Evolutionary conservation across 2,113 vertebrate species (phyloP), one percentile per base, ranked within the genome.

Genomic region (Progne subis): DNA sequence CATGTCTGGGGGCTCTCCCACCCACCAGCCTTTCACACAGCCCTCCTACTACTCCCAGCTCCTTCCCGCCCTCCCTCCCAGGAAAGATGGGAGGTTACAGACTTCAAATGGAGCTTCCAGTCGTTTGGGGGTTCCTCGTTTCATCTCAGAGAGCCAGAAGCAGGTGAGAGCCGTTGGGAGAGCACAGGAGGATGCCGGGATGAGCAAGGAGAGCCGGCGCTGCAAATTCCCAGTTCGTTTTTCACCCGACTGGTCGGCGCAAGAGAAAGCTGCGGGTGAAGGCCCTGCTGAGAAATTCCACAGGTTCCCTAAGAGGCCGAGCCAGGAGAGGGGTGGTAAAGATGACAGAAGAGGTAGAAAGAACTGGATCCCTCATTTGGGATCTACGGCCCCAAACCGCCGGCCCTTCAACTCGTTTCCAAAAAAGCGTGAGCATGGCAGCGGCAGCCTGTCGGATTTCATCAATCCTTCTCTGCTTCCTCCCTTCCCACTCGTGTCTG

Each of bases 381-480:
- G 92, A 3, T 78, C 28, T 8, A 0, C 39, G 2, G 8, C 69
- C 32, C 88, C 68, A 9, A 92, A 65, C 39, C 70, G 1, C 31
- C 92, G 86, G 18, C 95, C 91, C 9, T 90, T 92, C 65, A 64
- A 3, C 8, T 3, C 24, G 7, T 88, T 95, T 50, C 80, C 2
- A 3, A 96, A 76, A 53, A 95, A 80, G 5, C 94, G 46, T 0
- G 86, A 97, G 7, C 95, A 90, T 19, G 93, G 32, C 0, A 13
- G 82, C 18, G 90, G 79, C 20, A 95, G 47, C 34, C 11, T 91
- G 95, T 86, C 95, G 46, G 96, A 97, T 24, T 96, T 97, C 75
- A 92, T 96, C 90, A 97, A 83, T 37, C 92, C 96, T 88, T 96
- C 96, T 86, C 93, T 96, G 72, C 95, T 57, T 75, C 96, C 95